Percentiles rank a stretch among this genome's conserved stretches.
These are phyloP conservation scores for Pararge aegeria DNA, from an alignment of 1,140 invertebrate genomes.

Conservation along the genomic window DNA sequence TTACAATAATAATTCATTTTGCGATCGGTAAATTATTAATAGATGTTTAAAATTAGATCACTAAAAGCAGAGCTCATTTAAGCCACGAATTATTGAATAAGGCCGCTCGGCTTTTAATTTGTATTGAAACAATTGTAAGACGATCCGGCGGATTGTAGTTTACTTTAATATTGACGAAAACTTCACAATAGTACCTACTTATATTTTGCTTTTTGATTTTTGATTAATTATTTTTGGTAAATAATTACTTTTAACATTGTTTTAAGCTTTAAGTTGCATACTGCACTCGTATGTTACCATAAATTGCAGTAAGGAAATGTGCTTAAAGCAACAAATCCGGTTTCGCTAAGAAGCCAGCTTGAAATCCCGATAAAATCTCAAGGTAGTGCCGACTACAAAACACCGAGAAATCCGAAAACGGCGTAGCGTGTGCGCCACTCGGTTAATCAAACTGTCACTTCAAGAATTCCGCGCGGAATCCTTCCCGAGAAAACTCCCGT, in stretches of 20 bases:
- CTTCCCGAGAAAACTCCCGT: conserved; percentile 66
- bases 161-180: no score
- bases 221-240: no score
- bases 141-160: no score
- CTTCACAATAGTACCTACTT: no score
- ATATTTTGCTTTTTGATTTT: no score
- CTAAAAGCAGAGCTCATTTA: no score
- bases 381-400: conserved; percentile 56
- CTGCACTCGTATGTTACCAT: conserved; percentile 5
- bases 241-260: not conserved
- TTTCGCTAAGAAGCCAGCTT: conserved; percentile 30
- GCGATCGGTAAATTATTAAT: no score
- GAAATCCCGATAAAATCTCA: conserved; percentile 49
- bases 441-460: conserved; percentile 79
- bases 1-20: no score
- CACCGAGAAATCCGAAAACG: conserved; percentile 65
- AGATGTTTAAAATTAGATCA: no score
- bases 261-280: not conserved
- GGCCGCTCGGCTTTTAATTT: no score
- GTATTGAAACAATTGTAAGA: no score
- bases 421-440: conserved; percentile 68
- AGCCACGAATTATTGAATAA: no score
- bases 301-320: conserved; percentile 19
- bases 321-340: conserved; percentile 20
- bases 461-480: conserved; percentile 76